Conservation (phyloP, 2,797 vertebrate species). For the Scolopax rusticola region DNA sequence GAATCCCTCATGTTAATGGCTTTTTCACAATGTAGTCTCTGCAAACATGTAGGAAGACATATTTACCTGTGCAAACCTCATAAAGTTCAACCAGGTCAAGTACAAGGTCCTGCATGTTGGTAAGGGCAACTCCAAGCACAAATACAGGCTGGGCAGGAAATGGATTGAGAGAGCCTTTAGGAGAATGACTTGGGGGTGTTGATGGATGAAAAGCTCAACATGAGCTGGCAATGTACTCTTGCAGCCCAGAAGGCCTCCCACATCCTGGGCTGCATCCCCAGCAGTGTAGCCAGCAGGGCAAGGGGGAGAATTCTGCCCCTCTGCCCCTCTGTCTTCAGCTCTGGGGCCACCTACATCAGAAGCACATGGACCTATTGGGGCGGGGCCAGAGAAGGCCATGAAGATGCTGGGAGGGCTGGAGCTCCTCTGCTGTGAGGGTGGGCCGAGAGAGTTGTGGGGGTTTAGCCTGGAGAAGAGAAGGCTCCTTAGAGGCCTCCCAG, state of each 20-base stretch:
- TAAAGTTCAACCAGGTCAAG: neutral
- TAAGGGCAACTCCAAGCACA: neutral
- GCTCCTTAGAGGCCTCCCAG: no score
- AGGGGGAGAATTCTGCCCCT: no score
- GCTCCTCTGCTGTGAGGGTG: neutral
- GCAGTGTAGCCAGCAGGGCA: no score
- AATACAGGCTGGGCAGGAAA: neutral
- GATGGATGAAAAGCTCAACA: no score
- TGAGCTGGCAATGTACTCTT: no score
- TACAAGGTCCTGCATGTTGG: neutral
- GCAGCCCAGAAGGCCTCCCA: no score
- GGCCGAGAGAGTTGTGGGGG: neutral
- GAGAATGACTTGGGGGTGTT: neutral
- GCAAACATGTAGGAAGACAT: neutral
- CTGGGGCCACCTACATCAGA: neutral
- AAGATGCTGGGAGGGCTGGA: neutral
- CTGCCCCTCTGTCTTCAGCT: neutral
- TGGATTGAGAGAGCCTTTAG: neutral
- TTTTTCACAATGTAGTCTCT: neutral
- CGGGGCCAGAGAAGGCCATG: neutral
- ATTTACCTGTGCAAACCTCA: neutral
- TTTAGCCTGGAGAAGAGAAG: neutral
- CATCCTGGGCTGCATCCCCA: no score
- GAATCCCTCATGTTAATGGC: neutral
- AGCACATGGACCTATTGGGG: neutral